phyloP scores from a whole-genome alignment of 2,113 vertebrate genomes.

The Hemiprocne comata region DNA sequence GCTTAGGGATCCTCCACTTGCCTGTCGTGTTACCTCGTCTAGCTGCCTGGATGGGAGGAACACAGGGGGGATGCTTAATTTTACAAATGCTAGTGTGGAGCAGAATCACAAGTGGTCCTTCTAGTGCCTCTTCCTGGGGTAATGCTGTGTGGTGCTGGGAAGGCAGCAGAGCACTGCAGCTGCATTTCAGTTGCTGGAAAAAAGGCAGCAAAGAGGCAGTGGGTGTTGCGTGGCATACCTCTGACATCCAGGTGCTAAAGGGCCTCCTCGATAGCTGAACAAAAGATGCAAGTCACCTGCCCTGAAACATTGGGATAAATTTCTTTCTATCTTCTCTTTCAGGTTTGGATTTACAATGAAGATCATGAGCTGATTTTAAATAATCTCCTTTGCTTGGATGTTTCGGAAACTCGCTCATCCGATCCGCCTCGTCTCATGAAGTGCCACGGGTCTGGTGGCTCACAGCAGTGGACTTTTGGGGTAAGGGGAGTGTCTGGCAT shows the following conservation, averaged over 20 bases:
- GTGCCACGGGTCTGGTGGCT: constrained; percentile 94
- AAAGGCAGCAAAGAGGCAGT: not conserved
- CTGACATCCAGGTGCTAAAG: not conserved
- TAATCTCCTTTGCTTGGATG: constrained; percentile 91
- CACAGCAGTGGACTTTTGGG: constrained; percentile 94
- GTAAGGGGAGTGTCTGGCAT: constrained; percentile 78
- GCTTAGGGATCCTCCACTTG: not conserved
- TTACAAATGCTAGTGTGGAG: not conserved
- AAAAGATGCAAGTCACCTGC: not conserved
- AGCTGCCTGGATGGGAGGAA: not conserved
- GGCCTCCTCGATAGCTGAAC: not conserved
- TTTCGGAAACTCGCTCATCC: constrained; percentile 87
- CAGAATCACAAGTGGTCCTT: not conserved
- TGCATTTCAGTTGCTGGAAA: not conserved
- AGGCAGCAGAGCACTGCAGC: not conserved
- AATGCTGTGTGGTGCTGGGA: not conserved
- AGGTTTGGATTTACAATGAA: constrained; percentile 93
- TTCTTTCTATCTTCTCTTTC: not conserved
- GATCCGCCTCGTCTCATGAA: constrained; percentile 96
- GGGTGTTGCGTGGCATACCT: fast-evolving
- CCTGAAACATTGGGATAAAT: not conserved
- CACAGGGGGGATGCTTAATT: not conserved
- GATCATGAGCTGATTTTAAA: constrained; percentile 91
- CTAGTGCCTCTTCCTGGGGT: not conserved
- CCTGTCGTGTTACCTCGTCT: fast-evolving